These are phyloP conservation scores for Acropora yongei DNA, from an alignment of 64 coral and sea anemone species.

Conservation along the genomic window DNA sequence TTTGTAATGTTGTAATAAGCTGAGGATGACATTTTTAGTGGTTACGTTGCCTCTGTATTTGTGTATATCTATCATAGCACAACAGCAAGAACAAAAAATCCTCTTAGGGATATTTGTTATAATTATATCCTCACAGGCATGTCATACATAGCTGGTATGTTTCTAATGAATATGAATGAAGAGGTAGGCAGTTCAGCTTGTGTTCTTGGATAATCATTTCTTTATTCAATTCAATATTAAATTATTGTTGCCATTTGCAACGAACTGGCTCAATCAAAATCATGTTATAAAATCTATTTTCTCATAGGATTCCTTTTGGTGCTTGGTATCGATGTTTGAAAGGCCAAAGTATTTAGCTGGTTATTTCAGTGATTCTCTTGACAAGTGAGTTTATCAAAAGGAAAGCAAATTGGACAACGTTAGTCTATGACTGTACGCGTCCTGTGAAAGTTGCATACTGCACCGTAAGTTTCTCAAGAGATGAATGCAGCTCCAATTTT, in stretches of 20 bases:
- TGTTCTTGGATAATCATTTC: background rate
- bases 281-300: background rate
- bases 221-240: background rate
- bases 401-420: too few relatives aligned
- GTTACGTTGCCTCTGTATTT: too few relatives aligned
- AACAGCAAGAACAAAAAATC: too few relatives aligned
- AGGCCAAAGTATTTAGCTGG: constrained; percentile 93
- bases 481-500: background rate
- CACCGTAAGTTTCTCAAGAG: too few relatives aligned
- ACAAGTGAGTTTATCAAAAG: constrained; percentile 55
- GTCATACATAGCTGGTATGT: constrained; percentile 92
- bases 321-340: constrained; percentile 89
- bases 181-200: constrained; percentile 47
- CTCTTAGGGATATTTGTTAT: background rate
- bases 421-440: too few relatives aligned
- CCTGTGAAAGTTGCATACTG: too few relatives aligned
- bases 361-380: constrained; percentile 93
- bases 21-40: too few relatives aligned
- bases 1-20: too few relatives aligned
- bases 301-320: constrained; percentile 85
- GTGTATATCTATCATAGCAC: too few relatives aligned
- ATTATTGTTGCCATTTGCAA: too few relatives aligned
- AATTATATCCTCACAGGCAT: constrained; percentile 47
- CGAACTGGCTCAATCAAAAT: too few relatives aligned
- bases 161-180: constrained; percentile 87